These are phyloP conservation scores for Selenia dentaria DNA, from an alignment of 2,888 invertebrate species.

Conservation along the genomic window DNA sequence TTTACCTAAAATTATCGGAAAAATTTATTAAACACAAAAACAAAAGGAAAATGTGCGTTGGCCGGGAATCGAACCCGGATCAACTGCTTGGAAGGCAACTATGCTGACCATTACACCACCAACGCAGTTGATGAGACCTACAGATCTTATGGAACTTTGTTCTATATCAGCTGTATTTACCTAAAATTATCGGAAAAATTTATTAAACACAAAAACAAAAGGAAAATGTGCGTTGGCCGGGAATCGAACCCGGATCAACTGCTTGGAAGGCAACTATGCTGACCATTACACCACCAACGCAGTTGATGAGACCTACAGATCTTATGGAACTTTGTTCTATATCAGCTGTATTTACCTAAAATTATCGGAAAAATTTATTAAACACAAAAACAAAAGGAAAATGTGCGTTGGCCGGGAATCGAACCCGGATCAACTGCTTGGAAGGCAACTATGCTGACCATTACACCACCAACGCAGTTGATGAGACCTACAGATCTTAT, in stretches of 20 bases:
- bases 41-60: conserved; percentile 64
- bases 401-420: conserved; percentile 82
- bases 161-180: too few relatives aligned
- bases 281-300: conserved; percentile 85
- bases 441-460: conserved; percentile 85
- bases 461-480: conserved; percentile 80
- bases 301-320: too few relatives aligned
- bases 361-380: too few relatives aligned
- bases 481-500: too few relatives aligned
- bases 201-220: too few relatives aligned
- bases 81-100: conserved; percentile 85
- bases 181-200: too few relatives aligned
- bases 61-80: conserved; percentile 85
- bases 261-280: conserved; percentile 85
- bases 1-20: too few relatives aligned
- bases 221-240: conserved; percentile 76
- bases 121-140: conserved; percentile 68
- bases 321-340: too few relatives aligned
- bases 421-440: conserved; percentile 85
- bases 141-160: too few relatives aligned
- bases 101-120: conserved; percentile 85
- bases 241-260: conserved; percentile 85
- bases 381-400: too few relatives aligned
- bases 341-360: too few relatives aligned
- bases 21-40: too few relatives aligned